phyloP scores from a whole-genome alignment of 1,140 invertebrate species.

The Aleiodes sp. region DNA sequence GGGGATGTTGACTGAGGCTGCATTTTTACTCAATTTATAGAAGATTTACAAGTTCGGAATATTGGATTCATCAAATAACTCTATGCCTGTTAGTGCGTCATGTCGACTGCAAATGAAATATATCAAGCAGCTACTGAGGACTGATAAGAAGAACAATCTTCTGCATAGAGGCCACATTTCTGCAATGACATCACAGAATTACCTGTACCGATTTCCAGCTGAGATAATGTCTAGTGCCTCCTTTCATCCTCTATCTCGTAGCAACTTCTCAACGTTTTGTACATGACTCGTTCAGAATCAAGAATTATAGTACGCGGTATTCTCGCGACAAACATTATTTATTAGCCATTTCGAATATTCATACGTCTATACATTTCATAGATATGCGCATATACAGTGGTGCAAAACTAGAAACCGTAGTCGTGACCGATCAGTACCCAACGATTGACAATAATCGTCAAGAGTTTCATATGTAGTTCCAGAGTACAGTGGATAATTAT shows the following conservation, averaged over 20 bases:
- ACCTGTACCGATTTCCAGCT: slow-evolving; percentile 55
- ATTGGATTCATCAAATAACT: too few species aligned
- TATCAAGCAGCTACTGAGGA: too few species aligned
- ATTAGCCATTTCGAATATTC: slow-evolving; percentile 42
- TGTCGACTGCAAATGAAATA: too few species aligned
- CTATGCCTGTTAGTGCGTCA: too few species aligned
- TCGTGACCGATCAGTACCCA: slow-evolving; percentile 33
- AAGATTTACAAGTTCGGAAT: too few species aligned
- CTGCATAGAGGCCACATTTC: not conserved
- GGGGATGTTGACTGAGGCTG: not conserved
- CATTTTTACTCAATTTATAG: not conserved
- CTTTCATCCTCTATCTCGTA: not conserved
- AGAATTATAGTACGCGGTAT: slow-evolving; percentile 43
- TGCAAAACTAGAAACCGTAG: slow-evolving; percentile 22
- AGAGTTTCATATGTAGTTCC: not conserved
- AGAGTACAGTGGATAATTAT: not conserved
- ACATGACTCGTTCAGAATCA: slow-evolving; percentile 39
- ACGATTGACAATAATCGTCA: slow-evolving; percentile 31
- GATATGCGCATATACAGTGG: too few species aligned
- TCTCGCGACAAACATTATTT: slow-evolving; percentile 53
- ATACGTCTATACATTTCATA: slow-evolving; percentile 18
- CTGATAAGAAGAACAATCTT: not conserved
- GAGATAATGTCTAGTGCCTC: slow-evolving; percentile 48
- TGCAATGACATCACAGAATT: slow-evolving; percentile 48
- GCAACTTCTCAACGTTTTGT: slow-evolving; percentile 34